Evolutionary conservation across 2,797 vertebrate genomes (phyloP).

Genomic region (Gymnocypris eckloni): DNA sequence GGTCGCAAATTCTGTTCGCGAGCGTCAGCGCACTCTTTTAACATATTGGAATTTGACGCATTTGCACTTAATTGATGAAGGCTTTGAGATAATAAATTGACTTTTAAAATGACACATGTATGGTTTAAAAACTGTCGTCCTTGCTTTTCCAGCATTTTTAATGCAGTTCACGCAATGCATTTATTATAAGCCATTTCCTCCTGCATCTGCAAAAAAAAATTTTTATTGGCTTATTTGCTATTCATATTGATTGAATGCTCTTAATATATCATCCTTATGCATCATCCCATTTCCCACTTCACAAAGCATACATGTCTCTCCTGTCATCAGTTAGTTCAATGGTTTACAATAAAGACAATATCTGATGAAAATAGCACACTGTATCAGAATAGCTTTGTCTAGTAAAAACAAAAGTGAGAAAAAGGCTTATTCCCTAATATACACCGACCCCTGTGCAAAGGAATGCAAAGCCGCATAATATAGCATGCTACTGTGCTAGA

Average conservation of each 20-base stretch:
- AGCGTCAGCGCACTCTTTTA: background rate
- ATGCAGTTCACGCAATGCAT: background rate
- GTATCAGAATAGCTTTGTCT: background rate
- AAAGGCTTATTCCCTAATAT: background rate
- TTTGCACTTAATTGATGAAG: background rate
- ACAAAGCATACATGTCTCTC: background rate
- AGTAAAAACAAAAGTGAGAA: background rate
- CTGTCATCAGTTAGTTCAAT: conserved; percentile 37
- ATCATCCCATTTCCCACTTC: background rate
- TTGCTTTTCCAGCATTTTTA: background rate
- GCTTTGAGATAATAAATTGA: background rate
- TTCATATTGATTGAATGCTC: background rate
- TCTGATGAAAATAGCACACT: background rate
- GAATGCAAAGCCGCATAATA: background rate
- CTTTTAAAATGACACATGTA: background rate
- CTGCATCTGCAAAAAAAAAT: background rate
- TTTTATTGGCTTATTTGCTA: background rate
- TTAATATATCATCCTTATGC: background rate
- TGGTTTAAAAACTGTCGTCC: background rate
- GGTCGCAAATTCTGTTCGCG: background rate
- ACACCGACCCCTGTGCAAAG: background rate
- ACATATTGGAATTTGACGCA: background rate
- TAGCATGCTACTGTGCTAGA: background rate
- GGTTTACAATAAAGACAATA: background rate
- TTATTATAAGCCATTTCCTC: background rate